phyloP scores from a whole-genome alignment of 1,140 invertebrate species.

The Zaprionus africanus region DNA sequence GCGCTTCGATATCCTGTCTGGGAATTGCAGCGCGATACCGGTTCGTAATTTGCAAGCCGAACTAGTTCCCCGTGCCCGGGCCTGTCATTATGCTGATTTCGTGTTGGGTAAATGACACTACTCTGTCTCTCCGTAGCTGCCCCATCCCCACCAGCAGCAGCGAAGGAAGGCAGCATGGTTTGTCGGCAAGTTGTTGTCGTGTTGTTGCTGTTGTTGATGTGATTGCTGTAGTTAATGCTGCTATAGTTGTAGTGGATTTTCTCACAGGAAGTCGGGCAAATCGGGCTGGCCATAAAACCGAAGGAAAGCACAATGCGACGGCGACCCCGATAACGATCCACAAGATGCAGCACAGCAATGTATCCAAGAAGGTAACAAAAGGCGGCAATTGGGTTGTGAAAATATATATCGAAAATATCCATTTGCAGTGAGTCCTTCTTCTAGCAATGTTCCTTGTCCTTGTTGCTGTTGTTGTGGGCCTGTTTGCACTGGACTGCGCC shows the following conservation, averaged over 20 bases:
- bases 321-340: constrained; percentile 66
- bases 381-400: constrained; percentile 70
- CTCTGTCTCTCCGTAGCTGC: neutral
- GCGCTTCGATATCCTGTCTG: constrained; percentile 59
- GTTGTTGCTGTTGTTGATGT: constrained; percentile 30
- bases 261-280: constrained; percentile 68
- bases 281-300: constrained; percentile 51
- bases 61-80: constrained; percentile 60
- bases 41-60: constrained; percentile 78
- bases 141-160: constrained; percentile 17
- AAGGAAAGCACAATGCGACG: constrained; percentile 68
- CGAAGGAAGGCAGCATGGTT: no score
- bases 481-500: constrained; percentile 47
- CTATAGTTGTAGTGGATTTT: constrained; percentile 53
- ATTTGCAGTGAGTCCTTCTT: constrained; percentile 54
- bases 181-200: constrained; percentile 15
- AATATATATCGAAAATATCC: constrained; percentile 61
- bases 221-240: constrained; percentile 39
- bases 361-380: constrained; percentile 68
- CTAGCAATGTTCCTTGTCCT: neutral
- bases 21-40: constrained; percentile 76
- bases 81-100: constrained; percentile 78
- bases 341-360: constrained; percentile 25
- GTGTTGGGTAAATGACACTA: constrained; percentile 33
- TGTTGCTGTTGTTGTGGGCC: constrained; percentile 28